These are phyloP conservation scores for Amblyteles armatorius DNA, from an alignment of 2,888 invertebrate genomes.

Conservation along the genomic window DNA sequence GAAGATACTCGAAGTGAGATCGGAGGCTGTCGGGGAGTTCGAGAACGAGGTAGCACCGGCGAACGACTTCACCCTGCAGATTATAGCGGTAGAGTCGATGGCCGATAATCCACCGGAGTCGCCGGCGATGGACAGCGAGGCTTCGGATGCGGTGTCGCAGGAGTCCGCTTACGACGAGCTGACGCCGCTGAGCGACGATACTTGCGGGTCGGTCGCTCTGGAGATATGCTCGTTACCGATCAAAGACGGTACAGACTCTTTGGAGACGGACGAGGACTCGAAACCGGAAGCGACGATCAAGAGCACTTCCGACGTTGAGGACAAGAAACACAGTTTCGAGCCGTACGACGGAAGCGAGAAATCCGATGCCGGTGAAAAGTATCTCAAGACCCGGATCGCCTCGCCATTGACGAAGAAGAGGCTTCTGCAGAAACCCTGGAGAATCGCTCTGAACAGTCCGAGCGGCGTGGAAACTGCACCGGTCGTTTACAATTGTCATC, in stretches of 20 bases:
- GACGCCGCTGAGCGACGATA: slow-evolving; percentile 11
- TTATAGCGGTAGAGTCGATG: slow-evolving; percentile 36
- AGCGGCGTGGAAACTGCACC: slow-evolving; percentile 44
- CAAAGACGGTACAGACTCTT: slow-evolving; percentile 13
- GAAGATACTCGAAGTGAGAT: slow-evolving; percentile 73
- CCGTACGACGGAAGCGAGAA: slow-evolving; percentile 22
- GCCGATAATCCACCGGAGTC: slow-evolving; percentile 23
- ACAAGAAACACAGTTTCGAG: not conserved
- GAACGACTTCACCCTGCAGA: slow-evolving; percentile 32
- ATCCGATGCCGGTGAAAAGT: slow-evolving; percentile 16
- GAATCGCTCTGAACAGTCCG: slow-evolving; percentile 78
- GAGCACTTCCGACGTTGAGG: slow-evolving; percentile 11
- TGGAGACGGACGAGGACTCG: slow-evolving; percentile 33
- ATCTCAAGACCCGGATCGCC: slow-evolving; percentile 20
- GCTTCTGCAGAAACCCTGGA: slow-evolving; percentile 63
- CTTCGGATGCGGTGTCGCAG: not conserved
- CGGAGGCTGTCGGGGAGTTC: slow-evolving; percentile 64
- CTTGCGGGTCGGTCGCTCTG: not conserved
- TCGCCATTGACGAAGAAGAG: slow-evolving; percentile 29
- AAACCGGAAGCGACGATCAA: slow-evolving; percentile 4
- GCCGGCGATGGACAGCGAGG: slow-evolving; percentile 27
- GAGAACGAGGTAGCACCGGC: not conserved
- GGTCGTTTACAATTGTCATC: slow-evolving; percentile 78
- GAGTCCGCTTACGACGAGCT: slow-evolving; percentile 19
- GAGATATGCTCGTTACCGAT: slow-evolving; percentile 1